Evolutionary conservation across 2,888 invertebrate species (phyloP), one percentile per base, ranked within the genome.

Genomic region (Lasioglossum zephyrum): DNA sequence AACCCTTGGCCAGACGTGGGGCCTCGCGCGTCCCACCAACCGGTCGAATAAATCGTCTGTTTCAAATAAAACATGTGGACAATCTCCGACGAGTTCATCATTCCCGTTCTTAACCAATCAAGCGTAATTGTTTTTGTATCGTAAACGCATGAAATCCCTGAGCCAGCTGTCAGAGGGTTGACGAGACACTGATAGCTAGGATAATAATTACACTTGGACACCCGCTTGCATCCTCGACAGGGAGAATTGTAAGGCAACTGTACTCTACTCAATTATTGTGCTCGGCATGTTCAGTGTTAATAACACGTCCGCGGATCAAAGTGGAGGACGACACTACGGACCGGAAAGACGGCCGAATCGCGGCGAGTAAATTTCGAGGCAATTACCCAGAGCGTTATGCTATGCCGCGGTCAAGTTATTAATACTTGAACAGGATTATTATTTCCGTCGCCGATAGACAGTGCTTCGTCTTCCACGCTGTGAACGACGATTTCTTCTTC

Each of bases 391-490:
- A 16, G 39, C 72, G 72, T 44, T 44, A 73, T 31, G 57, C 70
- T 72, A 72, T 76, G 66, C 80, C 78, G 82, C 84, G 81, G 79
- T 79, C 77, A 73, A 79, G 85, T 88, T 92, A 92, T 92, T 92
- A 92, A 92, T 92, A 92, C 80, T 74, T 73, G 72, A 75, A 87
- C 86, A 88, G 84, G 73, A 83, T 87, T 86, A 92, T 92, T 90
- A 92, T 86, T 90, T 88, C 85, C 86, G 80, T 83, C 82, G 73
- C 81, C 63, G 16, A 63, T 63, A 18, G 63, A 63, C 63, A 63
- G 63, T n/a, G 63, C 31, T 36, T 18, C 63, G 63, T 63, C 84
- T 89, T 89, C 86, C 86, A 79, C 82, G 53, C 82, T 86, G 85
- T 88, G 82, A 85, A 91, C 70, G 77, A 63, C 18, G 79, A 73